phyloP scores from a whole-genome alignment of 2,888 invertebrate species.

The Trichacis sp. region DNA sequence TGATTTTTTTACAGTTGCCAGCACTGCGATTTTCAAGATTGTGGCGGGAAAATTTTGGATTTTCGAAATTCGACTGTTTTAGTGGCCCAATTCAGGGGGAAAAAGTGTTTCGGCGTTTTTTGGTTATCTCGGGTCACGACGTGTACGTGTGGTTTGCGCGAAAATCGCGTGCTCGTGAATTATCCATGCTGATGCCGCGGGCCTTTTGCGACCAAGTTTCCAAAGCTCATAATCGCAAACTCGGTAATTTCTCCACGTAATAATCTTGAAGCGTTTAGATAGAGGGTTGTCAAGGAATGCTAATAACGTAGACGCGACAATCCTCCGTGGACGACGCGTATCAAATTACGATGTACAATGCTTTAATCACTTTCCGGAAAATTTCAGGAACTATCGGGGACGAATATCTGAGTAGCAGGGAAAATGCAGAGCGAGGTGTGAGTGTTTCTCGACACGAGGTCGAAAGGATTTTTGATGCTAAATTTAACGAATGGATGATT shows the following conservation, averaged over 20 bases:
- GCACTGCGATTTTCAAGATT: no score
- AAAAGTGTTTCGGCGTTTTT: no score
- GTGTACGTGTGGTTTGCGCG: constrained; percentile 25
- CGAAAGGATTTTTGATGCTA: no score
- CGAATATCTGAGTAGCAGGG: background rate
- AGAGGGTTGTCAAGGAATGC: constrained; percentile 38
- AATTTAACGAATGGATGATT: no score
- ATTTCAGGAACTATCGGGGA: background rate
- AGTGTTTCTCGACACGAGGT: background rate
- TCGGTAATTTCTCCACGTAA: constrained; percentile 44
- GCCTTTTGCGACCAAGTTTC: constrained; percentile 41
- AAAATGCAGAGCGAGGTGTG: background rate
- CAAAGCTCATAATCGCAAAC: constrained; percentile 44
- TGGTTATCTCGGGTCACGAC: background rate
- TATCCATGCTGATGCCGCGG: constrained; percentile 38
- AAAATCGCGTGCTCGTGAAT: constrained; percentile 30
- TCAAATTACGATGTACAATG: constrained; percentile 18
- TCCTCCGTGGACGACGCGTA: constrained; percentile 10
- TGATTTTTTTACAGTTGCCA: no score
- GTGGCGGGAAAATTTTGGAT: no score
- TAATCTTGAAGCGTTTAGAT: constrained; percentile 43
- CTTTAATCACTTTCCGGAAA: background rate
- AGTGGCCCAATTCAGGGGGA: background rate
- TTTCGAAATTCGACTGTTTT: background rate
- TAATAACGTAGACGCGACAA: constrained; percentile 34